A percentile compares a stretch with the other conserved stretches of the same genome.
Evolutionary conservation across 2,797 vertebrate species (phyloP).

Genomic region (Danio tinwini): DNA sequence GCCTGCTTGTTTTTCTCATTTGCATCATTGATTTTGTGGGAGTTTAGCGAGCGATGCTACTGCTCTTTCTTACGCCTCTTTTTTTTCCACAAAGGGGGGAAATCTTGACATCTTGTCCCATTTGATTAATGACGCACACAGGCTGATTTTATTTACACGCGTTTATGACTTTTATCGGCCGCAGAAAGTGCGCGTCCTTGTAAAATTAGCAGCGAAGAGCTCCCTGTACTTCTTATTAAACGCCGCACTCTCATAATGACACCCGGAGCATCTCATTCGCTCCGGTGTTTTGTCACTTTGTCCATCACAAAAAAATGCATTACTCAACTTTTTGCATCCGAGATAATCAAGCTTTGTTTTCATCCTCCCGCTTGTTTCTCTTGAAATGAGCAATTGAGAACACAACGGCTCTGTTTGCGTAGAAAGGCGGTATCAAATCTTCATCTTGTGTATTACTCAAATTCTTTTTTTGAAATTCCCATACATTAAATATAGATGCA

Average conservation of each 20-base stretch:
- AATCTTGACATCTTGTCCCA: constrained; percentile 78
- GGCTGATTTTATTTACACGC: constrained; percentile 91
- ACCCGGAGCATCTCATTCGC: constrained; percentile 57
- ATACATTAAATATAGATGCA: constrained; percentile 95
- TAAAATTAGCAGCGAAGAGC: constrained; percentile 50
- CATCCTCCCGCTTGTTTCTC: constrained; percentile 46
- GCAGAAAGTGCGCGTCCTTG: constrained; percentile 70
- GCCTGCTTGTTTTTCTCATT: constrained; percentile 99
- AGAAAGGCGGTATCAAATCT: constrained; percentile 61
- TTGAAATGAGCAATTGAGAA: constrained; percentile 30
- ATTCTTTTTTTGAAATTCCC: constrained; percentile 75
- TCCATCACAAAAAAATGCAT: constrained; percentile 56
- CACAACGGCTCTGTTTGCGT: constrained; percentile 57
- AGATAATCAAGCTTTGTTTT: constrained; percentile 53
- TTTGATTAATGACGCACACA: constrained; percentile 83
- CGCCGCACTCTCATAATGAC: constrained; percentile 57
- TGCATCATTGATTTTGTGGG: constrained; percentile 97
- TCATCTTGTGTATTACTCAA: constrained; percentile 73
- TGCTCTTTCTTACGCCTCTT: constrained; percentile 51
- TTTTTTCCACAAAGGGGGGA: constrained; percentile 56
- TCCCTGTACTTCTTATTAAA: constrained; percentile 64
- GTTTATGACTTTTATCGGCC: constrained; percentile 83
- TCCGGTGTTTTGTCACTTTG: constrained; percentile 63
- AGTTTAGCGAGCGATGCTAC: constrained; percentile 92
- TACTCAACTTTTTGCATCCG: constrained; percentile 52